These are phyloP conservation scores for Sturnus vulgaris DNA, from an alignment of 2,113 vertebrate genomes.

Conservation along the genomic window DNA sequence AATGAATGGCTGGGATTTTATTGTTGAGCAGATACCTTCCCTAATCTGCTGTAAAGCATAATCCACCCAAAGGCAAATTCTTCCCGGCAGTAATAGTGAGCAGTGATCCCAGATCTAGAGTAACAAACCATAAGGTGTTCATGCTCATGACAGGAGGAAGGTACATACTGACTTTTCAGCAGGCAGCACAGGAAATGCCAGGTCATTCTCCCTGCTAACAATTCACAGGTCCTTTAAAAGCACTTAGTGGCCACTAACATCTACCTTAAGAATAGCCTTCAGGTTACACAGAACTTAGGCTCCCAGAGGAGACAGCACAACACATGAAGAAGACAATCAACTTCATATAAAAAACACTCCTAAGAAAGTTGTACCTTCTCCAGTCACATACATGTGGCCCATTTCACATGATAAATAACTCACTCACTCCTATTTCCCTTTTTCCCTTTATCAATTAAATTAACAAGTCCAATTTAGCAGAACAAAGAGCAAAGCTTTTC, in stretches of 20 bases:
- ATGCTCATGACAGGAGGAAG: not conserved
- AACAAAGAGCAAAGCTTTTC: not conserved
- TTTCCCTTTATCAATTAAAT: not conserved
- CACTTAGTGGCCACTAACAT: not conserved
- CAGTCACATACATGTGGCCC: not conserved
- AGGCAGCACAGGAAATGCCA: not conserved
- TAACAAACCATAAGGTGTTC: not conserved
- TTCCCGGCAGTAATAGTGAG: not conserved
- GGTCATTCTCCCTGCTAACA: not conserved
- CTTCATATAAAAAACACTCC: not conserved
- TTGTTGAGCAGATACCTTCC: not conserved
- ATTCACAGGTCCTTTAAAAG: not conserved
- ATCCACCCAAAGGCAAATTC: not conserved
- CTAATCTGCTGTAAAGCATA: not conserved
- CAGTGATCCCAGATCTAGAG: not conserved
- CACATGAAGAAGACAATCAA: not conserved
- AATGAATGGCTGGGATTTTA: not conserved
- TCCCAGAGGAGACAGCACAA: not conserved
- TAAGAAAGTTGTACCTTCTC: not conserved
- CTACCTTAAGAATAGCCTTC: not conserved
- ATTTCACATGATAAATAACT: not conserved
- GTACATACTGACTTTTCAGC: not conserved
- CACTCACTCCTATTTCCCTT: not conserved
- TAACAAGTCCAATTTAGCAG: not conserved
- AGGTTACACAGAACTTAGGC: not conserved